Base-by-base conservation (phyloP, 2,797 vertebrate genomes). In the Sebastes diploproa region DNA sequence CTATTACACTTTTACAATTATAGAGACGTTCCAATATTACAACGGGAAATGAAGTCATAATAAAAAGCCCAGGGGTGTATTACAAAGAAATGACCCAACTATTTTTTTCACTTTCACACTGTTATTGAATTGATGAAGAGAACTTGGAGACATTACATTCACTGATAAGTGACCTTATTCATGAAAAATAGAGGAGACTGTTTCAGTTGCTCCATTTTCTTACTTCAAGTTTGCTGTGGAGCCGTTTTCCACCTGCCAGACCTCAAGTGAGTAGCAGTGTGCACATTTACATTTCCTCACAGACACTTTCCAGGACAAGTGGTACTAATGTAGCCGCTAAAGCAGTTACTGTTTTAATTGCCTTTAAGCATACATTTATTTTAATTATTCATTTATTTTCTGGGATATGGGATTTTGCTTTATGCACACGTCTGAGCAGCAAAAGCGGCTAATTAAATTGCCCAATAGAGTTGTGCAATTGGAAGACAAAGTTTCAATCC, bases 1-100 rank as follows among this genome's bases (percentile, higher is more conserved):
- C 97, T 98, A 99, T 99, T 99, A 99, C 97, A 97, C 96, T 98
- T 99, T 97, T 98, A 98, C 98, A 99, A 99, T 99, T 99, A 99
- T 98, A 97, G 97, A 97, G 97, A 98, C 96, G 95, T 97, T 97
- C 96, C 97, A 97, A 98, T 97, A 98, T 99, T 98, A 99, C 97
- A 97, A 96, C 95, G 95, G 97, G 97, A 98, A 99, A 99, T 98
- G 97, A 98, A 99, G 97, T 97, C 96, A 97, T 98, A 98, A 98
- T 98, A 98, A 97, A 98, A 99, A 97, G 97, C 98, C 97, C 98
- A 98, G 97, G 97, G 98, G 97, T 98, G 97, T 97, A 98, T 98
- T 98, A 98, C 97, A 97, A 97, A 97, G 97, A 97, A 98, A 99
- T 97, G 97, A 96, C 96, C 97, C 92, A 95, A 97, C 97, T 96